A percentile compares a stretch with the other conserved stretches of the same genome.
phyloP scores from a whole-genome alignment of 2,888 invertebrate genomes.

The Parnassius orleans region DNA sequence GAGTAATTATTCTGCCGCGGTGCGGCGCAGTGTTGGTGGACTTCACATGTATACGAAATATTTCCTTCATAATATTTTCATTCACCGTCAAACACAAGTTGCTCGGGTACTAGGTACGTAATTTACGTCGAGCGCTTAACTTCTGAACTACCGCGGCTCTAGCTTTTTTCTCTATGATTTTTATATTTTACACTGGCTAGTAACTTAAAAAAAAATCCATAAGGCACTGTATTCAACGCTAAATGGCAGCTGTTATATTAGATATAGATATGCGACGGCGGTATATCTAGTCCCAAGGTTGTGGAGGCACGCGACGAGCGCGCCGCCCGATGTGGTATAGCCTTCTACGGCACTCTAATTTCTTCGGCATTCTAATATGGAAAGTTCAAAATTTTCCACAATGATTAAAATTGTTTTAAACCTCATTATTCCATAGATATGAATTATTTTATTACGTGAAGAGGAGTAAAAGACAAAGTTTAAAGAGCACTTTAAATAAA shows the following conservation, averaged over 20 bases:
- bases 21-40: too few relatives aligned
- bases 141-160: too few relatives aligned
- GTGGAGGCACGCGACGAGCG: conserved; percentile 40
- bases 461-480: too few relatives aligned
- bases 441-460: background rate
- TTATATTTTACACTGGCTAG: background rate
- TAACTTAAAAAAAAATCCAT: background rate
- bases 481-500: too few relatives aligned
- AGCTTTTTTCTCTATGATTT: too few relatives aligned
- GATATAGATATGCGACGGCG: conserved; percentile 6
- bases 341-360: conserved; percentile 1
- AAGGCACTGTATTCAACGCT: conserved; percentile 4
- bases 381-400: conserved; percentile 12
- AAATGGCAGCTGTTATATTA: background rate
- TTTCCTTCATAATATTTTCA: too few relatives aligned
- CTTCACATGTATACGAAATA: too few relatives aligned
- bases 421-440: background rate
- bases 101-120: too few relatives aligned
- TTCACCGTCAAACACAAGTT: too few relatives aligned
- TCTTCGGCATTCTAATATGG: conserved; percentile 24
- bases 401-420: background rate
- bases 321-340: conserved; percentile 33
- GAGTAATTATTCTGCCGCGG: too few relatives aligned
- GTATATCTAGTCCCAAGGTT: conserved; percentile 42
- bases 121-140: too few relatives aligned